Evolutionary conservation across 2,113 vertebrate genomes (phyloP).

Genomic region (Melanerpes formicivorus): DNA sequence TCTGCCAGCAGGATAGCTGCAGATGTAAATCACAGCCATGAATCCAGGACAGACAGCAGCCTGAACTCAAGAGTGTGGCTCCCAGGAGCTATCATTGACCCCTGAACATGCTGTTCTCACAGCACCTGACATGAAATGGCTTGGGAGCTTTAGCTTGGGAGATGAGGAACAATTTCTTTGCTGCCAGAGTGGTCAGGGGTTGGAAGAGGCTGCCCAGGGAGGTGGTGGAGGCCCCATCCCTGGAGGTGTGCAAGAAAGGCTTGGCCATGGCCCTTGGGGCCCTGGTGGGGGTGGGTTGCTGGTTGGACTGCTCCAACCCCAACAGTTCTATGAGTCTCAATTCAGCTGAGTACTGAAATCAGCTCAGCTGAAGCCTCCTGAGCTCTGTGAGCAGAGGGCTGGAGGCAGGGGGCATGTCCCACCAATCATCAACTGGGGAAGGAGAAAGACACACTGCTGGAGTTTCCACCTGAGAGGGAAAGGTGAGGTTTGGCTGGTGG

Average conservation of each 20-base stretch:
- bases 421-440: neutral
- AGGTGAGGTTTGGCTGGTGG: neutral
- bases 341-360: accelerated
- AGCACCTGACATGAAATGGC: neutral
- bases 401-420: accelerated
- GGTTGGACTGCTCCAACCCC: too few species aligned
- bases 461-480: accelerated
- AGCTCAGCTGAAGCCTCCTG: neutral
- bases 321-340: too few species aligned
- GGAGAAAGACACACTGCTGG: neutral
- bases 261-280: too few species aligned
- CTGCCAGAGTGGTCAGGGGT: too few species aligned
- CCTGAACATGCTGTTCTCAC: neutral
- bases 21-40: neutral
- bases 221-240: too few species aligned
- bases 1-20: neutral
- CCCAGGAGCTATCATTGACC: neutral
- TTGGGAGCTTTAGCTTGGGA: too few species aligned
- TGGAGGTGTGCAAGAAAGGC: too few species aligned
- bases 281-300: too few species aligned
- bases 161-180: too few species aligned
- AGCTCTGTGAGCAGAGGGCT: neutral
- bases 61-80: neutral
- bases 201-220: too few species aligned
- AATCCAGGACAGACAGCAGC: neutral